These are phyloP conservation scores for Muntiacus muntjak DNA, from an alignment of 2,113 vertebrate genomes.

Conservation along the genomic window DNA sequence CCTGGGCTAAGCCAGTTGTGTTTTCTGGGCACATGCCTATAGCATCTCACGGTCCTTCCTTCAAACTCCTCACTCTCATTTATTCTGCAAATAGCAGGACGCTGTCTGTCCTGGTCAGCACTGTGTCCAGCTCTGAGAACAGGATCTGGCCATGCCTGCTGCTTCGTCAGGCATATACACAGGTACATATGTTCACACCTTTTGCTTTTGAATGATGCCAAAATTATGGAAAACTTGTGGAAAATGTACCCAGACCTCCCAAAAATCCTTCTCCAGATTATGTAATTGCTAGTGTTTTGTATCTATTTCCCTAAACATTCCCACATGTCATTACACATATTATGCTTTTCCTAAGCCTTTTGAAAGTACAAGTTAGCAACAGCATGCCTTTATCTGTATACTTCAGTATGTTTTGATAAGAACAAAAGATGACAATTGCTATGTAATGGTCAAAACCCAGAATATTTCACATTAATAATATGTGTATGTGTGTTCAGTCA, in stretches of 20 bases:
- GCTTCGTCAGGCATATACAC: accelerated
- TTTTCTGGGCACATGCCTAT: accelerated
- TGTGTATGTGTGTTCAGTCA: too few relatives aligned
- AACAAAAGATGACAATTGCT: too few relatives aligned
- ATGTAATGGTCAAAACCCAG: not conserved
- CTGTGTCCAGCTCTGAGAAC: accelerated
- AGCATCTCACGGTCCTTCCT: accelerated
- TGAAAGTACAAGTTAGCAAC: too few relatives aligned
- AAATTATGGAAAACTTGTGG: not conserved
- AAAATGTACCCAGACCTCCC: too few relatives aligned
- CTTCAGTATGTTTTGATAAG: not conserved
- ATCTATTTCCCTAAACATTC: too few relatives aligned
- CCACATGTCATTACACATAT: too few relatives aligned
- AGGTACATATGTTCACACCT: accelerated
- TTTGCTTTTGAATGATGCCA: not conserved
- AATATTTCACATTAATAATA: not conserved
- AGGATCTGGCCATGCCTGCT: not conserved
- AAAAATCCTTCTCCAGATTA: accelerated
- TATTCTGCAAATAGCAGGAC: not conserved
- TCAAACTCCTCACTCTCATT: accelerated
- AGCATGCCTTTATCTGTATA: too few relatives aligned
- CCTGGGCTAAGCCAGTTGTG: accelerated
- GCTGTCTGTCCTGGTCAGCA: not conserved
- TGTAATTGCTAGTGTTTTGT: accelerated
- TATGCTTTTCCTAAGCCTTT: too few relatives aligned